phyloP scores from a whole-genome alignment of 2,113 vertebrate species.

The Nothobranchius kuhntae region DNA sequence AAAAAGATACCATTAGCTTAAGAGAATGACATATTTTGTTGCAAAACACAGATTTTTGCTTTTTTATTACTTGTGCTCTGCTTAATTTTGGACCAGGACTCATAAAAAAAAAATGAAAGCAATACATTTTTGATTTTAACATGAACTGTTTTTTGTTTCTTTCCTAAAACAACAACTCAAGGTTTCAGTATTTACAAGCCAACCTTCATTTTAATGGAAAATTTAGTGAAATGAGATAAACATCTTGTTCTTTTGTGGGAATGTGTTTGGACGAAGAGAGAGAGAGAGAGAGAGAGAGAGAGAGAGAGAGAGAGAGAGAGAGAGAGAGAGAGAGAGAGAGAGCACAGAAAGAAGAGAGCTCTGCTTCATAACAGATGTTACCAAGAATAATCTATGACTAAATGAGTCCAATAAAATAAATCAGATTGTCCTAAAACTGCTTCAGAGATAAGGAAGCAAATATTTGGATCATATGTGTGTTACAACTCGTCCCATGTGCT shows the following conservation, averaged over 20 bases:
- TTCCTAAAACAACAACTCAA: neutral
- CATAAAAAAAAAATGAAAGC: too few relatives aligned
- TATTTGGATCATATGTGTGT: neutral
- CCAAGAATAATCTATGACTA: constrained; percentile 10
- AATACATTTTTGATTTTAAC: neutral
- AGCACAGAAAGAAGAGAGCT: neutral
- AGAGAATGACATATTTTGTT: neutral
- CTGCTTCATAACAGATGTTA: constrained; percentile 12
- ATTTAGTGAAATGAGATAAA: constrained; percentile 10
- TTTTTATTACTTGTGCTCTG: too few relatives aligned
- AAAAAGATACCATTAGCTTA: constrained; percentile 31
- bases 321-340: constrained; percentile 1
- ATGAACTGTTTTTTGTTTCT: neutral
- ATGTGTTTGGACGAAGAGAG: constrained; percentile 7
- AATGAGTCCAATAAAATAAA: constrained; percentile 16
- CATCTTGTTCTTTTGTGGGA: constrained; percentile 8
- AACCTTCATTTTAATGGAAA: constrained; percentile 11
- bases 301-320: too few relatives aligned
- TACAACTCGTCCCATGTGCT: neutral
- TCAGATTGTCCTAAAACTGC: neutral
- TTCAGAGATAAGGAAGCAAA: neutral
- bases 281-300: too few relatives aligned
- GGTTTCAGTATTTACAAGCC: constrained; percentile 5
- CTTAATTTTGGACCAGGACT: too few relatives aligned
- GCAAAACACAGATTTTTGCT: too few relatives aligned